Percentiles rank a stretch among this genome's conserved stretches.
Conservation (phyloP, 2,113 vertebrate species). For the Grantiella picta region DNA sequence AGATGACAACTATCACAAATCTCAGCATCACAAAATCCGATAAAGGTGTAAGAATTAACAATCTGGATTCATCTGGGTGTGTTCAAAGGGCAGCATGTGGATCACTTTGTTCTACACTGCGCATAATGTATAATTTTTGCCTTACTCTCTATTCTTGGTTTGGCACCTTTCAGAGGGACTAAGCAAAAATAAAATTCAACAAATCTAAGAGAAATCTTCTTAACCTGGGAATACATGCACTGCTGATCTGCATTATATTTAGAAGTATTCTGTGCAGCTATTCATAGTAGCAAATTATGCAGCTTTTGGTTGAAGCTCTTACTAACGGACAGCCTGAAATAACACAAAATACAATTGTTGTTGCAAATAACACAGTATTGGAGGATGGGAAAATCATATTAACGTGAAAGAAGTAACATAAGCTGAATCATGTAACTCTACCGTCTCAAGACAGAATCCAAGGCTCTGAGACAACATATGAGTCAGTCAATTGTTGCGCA, state of each 20-base stretch:
- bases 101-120: background rate
- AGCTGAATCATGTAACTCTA: constrained; percentile 63
- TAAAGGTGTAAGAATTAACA: background rate
- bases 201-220: background rate
- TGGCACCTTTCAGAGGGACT: background rate
- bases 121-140: background rate
- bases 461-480: constrained; percentile 63
- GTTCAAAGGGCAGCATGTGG: background rate
- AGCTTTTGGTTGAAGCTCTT: background rate
- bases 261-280: background rate
- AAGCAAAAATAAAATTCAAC: background rate
- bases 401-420: background rate
- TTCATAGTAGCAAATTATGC: background rate
- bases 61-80: background rate
- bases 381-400: background rate
- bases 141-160: background rate
- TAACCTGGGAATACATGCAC: background rate
- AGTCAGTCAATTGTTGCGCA: constrained; percentile 69
- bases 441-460: constrained; percentile 74
- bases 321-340: background rate
- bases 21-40: background rate
- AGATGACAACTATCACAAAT: background rate
- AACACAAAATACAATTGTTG: background rate
- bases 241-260: background rate
- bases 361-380: background rate